Conservation (phyloP, 2,888 invertebrate species). For the Acheta domesticus region DNA sequence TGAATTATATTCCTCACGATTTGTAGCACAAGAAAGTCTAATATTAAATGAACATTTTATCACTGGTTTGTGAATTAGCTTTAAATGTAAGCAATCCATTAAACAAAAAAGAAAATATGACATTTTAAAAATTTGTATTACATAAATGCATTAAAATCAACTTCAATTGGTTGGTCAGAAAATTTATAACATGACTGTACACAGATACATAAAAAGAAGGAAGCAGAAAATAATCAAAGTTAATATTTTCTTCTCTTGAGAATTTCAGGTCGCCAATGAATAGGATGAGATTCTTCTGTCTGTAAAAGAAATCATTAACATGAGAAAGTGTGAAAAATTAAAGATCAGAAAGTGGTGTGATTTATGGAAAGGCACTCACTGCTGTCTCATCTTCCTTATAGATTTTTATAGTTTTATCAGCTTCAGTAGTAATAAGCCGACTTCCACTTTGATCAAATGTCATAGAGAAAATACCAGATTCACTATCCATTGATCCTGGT, state of each 20-base stretch:
- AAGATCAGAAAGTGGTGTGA: not conserved
- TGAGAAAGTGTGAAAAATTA: conserved; percentile 23
- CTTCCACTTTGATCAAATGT: conserved; percentile 93
- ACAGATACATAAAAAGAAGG: not conserved
- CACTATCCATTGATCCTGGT: conserved; percentile 98
- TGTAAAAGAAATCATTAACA: conserved; percentile 45
- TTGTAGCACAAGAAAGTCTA: too few species aligned
- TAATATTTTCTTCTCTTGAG: conserved; percentile 87
- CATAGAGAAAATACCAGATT: conserved; percentile 96
- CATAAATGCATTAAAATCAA: too few species aligned
- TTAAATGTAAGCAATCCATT: too few species aligned
- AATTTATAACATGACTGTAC: too few species aligned
- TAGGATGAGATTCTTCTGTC: conserved; percentile 92
- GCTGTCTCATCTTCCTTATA: conserved; percentile 97
- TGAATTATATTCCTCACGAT: too few species aligned
- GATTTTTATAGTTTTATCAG: conserved; percentile 98
- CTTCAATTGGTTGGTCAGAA: too few species aligned
- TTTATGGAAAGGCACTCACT: conserved; percentile 42
- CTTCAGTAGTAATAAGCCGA: conserved; percentile 92
- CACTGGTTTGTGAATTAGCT: too few species aligned
- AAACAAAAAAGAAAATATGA: too few species aligned
- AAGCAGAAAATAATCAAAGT: conserved; percentile 39
- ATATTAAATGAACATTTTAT: too few species aligned
- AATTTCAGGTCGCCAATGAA: conserved; percentile 97
- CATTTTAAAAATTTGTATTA: too few species aligned